A percentile compares a stretch with the other conserved stretches of the same genome.
phyloP scores from a whole-genome alignment of 2,888 invertebrate genomes.

The Acrobasis consociella region DNA sequence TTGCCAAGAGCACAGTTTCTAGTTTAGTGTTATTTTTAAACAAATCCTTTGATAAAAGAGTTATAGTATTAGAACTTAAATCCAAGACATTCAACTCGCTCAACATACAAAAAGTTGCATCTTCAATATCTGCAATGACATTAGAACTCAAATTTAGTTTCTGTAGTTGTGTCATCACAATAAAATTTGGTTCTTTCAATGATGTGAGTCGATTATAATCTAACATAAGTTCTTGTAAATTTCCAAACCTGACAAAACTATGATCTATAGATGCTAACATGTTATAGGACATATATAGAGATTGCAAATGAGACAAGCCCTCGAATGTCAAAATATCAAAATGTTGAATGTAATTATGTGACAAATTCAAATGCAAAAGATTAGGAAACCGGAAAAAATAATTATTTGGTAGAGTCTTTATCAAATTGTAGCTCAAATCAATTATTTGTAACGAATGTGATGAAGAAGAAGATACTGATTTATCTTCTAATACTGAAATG shows the following conservation, averaged over 20 bases:
- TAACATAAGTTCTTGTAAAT: slow-evolving; percentile 27
- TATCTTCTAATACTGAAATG: slow-evolving; percentile 21
- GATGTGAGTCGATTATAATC: slow-evolving; percentile 28
- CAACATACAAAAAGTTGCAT: slow-evolving; percentile 26
- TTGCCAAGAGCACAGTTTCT: slow-evolving; percentile 16
- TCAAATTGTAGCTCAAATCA: slow-evolving; percentile 31
- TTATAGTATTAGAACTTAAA: slow-evolving; percentile 26
- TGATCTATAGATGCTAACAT: slow-evolving; percentile 26
- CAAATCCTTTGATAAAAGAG: slow-evolving; percentile 11
- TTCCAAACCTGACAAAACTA: slow-evolving; percentile 28
- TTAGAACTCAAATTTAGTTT: slow-evolving; percentile 30
- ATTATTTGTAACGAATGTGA: slow-evolving; percentile 16
- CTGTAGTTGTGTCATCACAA: slow-evolving; percentile 27
- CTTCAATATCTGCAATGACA: slow-evolving; percentile 26
- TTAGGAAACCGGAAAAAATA: slow-evolving; percentile 26
- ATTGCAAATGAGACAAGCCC: slow-evolving; percentile 27
- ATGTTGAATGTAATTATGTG: slow-evolving; percentile 29
- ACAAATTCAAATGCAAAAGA: slow-evolving; percentile 31
- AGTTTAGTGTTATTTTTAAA: slow-evolving; percentile 22
- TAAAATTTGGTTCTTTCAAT: slow-evolving; percentile 27
- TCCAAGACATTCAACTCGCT: slow-evolving; percentile 18
- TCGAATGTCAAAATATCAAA: slow-evolving; percentile 31
- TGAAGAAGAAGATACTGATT: background rate
- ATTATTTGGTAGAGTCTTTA: slow-evolving; percentile 29
- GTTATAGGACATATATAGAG: slow-evolving; percentile 30